A percentile compares a stretch with the other conserved stretches of the same genome.
Evolutionary conservation across 2,888 invertebrate genomes (phyloP).

Genomic region (Agonopterix subpropinquella): DNA sequence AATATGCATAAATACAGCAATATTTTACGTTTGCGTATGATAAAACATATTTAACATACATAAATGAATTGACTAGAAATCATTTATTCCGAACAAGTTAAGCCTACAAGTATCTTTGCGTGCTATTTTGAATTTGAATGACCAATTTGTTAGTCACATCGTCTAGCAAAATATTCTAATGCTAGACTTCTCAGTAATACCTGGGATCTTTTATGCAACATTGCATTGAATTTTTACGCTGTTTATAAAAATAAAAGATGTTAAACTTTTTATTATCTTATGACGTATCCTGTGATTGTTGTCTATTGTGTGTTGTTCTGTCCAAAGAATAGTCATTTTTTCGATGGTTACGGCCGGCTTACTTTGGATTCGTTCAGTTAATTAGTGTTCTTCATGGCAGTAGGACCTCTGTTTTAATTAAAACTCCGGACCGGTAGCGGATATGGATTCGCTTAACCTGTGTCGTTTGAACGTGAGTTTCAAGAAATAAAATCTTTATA

Average conservation of each 20-base stretch:
- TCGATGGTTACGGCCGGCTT: slow-evolving; percentile 32
- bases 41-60: slow-evolving; percentile 19
- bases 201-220: too few species aligned
- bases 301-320: not conserved
- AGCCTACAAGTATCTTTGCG: slow-evolving; percentile 21
- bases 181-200: too few species aligned
- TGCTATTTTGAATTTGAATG: slow-evolving; percentile 43
- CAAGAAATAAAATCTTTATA: not conserved
- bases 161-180: too few species aligned
- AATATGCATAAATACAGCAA: slow-evolving; percentile 18
- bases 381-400: slow-evolving; percentile 47
- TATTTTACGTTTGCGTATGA: slow-evolving; percentile 25
- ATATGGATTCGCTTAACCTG: slow-evolving; percentile 37
- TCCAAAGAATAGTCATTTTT: slow-evolving; percentile 39
- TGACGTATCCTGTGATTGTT: slow-evolving; percentile 37
- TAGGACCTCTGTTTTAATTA: slow-evolving; percentile 52
- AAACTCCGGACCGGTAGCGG: slow-evolving; percentile 31
- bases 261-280: slow-evolving; percentile 20
- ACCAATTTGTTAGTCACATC: slow-evolving; percentile 27
- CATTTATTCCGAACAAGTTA: slow-evolving; percentile 34
- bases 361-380: slow-evolving; percentile 57
- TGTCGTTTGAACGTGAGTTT: slow-evolving; percentile 3
- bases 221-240: too few species aligned
- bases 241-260: not conserved
- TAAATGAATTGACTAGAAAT: slow-evolving; percentile 13